A percentile compares a stretch with the other conserved stretches of the same genome.
Evolutionary conservation across 2,888 invertebrate genomes (phyloP).

Genomic region (Fissipunctia ypsillon): DNA sequence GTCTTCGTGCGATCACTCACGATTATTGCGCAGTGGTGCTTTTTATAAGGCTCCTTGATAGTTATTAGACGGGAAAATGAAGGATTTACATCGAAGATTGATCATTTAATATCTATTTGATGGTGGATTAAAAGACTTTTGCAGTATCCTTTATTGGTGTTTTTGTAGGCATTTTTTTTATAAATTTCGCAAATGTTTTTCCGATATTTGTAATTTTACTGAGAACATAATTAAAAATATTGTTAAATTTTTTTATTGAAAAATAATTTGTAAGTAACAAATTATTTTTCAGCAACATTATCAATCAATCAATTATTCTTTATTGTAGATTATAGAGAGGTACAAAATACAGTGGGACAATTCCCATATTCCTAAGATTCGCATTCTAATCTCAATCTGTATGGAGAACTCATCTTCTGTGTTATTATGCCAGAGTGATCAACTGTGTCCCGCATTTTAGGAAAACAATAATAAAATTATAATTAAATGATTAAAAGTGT

Average conservation of each 20-base stretch:
- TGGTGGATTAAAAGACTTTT: slow-evolving; percentile 9
- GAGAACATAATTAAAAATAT: too few species aligned
- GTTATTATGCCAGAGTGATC: too few species aligned
- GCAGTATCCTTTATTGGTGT: not conserved
- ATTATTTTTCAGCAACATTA: not conserved
- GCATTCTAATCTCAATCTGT: not conserved
- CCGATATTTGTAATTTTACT: not conserved
- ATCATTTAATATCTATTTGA: slow-evolving; percentile 40
- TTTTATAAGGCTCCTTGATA: slow-evolving; percentile 58
- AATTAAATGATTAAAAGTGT: too few species aligned
- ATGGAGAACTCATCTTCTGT: not conserved
- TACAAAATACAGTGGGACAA: not conserved
- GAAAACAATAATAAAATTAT: too few species aligned
- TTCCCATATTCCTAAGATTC: not conserved
- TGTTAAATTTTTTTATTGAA: not conserved
- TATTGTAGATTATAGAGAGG: not conserved
- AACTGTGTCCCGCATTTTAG: too few species aligned
- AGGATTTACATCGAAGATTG: slow-evolving; percentile 54
- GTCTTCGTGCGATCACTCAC: slow-evolving; percentile 76
- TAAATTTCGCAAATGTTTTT: not conserved
- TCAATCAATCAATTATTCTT: not conserved
- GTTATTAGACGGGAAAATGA: slow-evolving; percentile 54
- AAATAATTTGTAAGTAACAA: not conserved
- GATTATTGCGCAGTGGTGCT: slow-evolving; percentile 64
- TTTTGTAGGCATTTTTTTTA: not conserved